A percentile compares a stretch with the other conserved stretches of the same genome.
These are phyloP conservation scores for Dufourea novaeangliae DNA, from an alignment of 1,140 invertebrate genomes.

Conservation along the genomic window DNA sequence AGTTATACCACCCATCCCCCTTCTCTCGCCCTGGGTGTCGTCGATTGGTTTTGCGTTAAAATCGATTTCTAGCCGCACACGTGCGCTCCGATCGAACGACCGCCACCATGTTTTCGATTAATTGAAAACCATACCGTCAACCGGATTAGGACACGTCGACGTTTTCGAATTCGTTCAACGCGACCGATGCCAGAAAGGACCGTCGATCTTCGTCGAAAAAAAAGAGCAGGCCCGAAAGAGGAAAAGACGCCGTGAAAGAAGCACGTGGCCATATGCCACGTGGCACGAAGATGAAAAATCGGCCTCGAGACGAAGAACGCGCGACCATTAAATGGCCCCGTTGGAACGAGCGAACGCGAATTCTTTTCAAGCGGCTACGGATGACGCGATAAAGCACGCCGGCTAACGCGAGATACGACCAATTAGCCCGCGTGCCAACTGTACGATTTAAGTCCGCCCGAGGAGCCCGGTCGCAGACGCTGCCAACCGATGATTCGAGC, in stretches of 20 bases:
- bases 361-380: slow-evolving; percentile 73
- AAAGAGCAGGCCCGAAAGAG: too few relatives aligned
- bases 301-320: slow-evolving; percentile 5
- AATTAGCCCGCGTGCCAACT: slow-evolving; percentile 78
- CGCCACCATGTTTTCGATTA: not conserved
- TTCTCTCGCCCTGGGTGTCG: slow-evolving; percentile 34
- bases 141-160: too few relatives aligned
- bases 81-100: not conserved
- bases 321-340: slow-evolving; percentile 48
- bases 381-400: slow-evolving; percentile 74
- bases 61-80: slow-evolving; percentile 25
- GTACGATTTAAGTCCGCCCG: slow-evolving; percentile 64
- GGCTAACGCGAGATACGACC: slow-evolving; percentile 72
- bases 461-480: slow-evolving; percentile 32
- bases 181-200: too few relatives aligned
- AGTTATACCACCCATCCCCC: slow-evolving; percentile 56
- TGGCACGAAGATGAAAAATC: slow-evolving; percentile 49
- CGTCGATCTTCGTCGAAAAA: too few relatives aligned
- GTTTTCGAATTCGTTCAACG: too few relatives aligned
- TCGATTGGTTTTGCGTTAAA: slow-evolving; percentile 48
- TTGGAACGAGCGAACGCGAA: slow-evolving; percentile 47
- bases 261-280: slow-evolving; percentile 51
- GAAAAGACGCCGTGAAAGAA: not conserved
- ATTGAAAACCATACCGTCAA: not conserved
- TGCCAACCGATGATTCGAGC: slow-evolving; percentile 71